A percentile compares a stretch with the other conserved stretches of the same genome.
These are phyloP conservation scores for Pristionchus fissidentatus DNA, from an alignment of 2,888 invertebrate genomes.

Conservation along the genomic window DNA sequence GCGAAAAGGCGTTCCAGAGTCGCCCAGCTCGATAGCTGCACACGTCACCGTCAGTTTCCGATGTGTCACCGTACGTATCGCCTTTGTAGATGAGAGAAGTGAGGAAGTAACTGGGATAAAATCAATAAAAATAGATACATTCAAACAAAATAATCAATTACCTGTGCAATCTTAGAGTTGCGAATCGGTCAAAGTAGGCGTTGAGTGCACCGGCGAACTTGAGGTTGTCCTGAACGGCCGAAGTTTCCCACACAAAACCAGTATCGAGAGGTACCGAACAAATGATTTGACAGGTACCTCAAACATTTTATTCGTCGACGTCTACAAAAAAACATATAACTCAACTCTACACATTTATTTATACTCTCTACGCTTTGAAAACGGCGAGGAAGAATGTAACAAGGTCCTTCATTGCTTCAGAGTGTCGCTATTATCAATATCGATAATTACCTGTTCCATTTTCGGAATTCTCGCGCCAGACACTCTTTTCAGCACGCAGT, in stretches of 20 bases:
- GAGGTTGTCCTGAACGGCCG: neutral
- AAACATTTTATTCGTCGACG: too few relatives aligned
- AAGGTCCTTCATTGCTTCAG: too few relatives aligned
- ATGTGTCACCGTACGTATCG: neutral
- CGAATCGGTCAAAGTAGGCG: slow-evolving; percentile 3
- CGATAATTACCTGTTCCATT: neutral
- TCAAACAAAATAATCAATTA: neutral
- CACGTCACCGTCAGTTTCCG: neutral
- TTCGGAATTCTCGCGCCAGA: neutral
- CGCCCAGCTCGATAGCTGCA: slow-evolving; percentile 51
- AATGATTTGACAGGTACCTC: too few relatives aligned
- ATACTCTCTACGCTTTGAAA: too few relatives aligned
- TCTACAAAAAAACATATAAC: too few relatives aligned
- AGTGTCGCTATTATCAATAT: too few relatives aligned
- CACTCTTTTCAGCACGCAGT: slow-evolving; percentile 2
- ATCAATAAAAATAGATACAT: neutral
- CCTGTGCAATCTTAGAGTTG: neutral
- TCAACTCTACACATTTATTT: too few relatives aligned
- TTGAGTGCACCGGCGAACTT: neutral
- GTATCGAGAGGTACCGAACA: too few relatives aligned
- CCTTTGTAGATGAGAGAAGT: slow-evolving; percentile 14
- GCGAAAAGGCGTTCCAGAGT: slow-evolving; percentile 49
- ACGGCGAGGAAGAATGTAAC: too few relatives aligned
- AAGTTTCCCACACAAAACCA: too few relatives aligned
- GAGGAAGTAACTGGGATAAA: neutral